Conservation (phyloP, 2,797 vertebrate genomes). For the Emydoidea blandingii region DNA sequence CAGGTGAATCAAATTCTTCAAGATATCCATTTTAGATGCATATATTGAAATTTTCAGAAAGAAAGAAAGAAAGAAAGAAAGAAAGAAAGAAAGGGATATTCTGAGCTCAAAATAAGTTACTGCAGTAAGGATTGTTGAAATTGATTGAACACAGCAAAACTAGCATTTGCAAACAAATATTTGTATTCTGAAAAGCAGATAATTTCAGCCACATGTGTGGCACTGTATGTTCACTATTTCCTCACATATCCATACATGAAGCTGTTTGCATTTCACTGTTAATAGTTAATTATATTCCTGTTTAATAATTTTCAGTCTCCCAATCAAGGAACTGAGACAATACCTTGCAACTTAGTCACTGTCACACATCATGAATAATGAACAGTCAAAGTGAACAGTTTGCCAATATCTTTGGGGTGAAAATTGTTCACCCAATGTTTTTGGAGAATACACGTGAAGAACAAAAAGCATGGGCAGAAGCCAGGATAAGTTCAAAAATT, state of each 20-base stretch:
- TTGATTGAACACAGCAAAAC: not conserved
- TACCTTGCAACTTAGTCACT: no score
- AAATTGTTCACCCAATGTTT: not conserved
- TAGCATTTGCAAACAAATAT: not conserved
- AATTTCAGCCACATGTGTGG: not conserved
- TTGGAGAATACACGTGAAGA: not conserved
- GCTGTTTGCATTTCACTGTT: not conserved
- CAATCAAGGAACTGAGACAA: not conserved
- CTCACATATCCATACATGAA: not conserved
- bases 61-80: not conserved
- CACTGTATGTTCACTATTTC: not conserved
- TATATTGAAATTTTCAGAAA: not conserved
- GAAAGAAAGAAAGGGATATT: no score
- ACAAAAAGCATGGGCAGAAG: fast-evolving
- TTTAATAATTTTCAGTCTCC: not conserved
- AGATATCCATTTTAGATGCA: not conserved
- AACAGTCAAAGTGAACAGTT: not conserved
- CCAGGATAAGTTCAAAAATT: not conserved
- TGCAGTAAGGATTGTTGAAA: not conserved
- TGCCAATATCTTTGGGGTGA: not conserved
- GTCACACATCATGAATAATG: not conserved
- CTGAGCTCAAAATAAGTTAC: not conserved
- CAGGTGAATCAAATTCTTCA: not conserved
- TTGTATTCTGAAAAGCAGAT: not conserved
- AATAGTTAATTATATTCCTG: not conserved